Base-by-base conservation (phyloP, 2,113 vertebrate species). In the Gavia stellata region DNA sequence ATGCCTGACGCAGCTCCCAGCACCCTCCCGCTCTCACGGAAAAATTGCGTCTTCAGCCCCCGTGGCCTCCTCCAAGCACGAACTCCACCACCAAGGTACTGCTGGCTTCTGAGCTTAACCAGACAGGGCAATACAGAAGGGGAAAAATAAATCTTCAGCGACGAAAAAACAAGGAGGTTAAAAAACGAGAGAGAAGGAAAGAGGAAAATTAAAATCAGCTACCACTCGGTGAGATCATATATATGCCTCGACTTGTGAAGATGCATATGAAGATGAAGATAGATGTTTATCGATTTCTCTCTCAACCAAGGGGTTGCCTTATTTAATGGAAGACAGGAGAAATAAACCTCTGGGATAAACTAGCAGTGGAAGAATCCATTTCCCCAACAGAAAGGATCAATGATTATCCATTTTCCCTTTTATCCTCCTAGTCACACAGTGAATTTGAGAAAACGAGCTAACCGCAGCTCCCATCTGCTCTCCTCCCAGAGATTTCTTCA, bases 381-480 rank as follows among this genome's bases (percentile, higher is more conserved):
- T 95, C 56, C 55, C 49, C 77, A 90, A 36, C 36, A 72, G 86
- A 83, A 79, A 72, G 73, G 59, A 94, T 89, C 78, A 38, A 87
- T 85, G 83, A 63, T 94, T 81, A 89, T 79, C 86, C 86, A 79
- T 94, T 92, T 93, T 89, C 50, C 86, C 72, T 89, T 81, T 89
- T n/a, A 73, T 71, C 73, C 77, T 78, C 61, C 72, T 19, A 17
- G 14, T 58, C 45, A 4, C 73, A 40, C 3, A 2, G 74, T 1
- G 12, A 78, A 85, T 58, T 36, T 33, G 59, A 90, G 96, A 88
- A 87, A 92, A 85, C 5, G 1, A 95, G 86, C 79, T 85, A 85
- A 90, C 70, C 31, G 5, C 55, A 50, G 90, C 53, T 86, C 65
- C 93, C 88, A 91, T 86, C 86, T 79, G 86, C 88, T 90, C 55